These are phyloP conservation scores for Clarias fuscus DNA, from an alignment of 2,797 vertebrate genomes.

Conservation along the genomic window DNA sequence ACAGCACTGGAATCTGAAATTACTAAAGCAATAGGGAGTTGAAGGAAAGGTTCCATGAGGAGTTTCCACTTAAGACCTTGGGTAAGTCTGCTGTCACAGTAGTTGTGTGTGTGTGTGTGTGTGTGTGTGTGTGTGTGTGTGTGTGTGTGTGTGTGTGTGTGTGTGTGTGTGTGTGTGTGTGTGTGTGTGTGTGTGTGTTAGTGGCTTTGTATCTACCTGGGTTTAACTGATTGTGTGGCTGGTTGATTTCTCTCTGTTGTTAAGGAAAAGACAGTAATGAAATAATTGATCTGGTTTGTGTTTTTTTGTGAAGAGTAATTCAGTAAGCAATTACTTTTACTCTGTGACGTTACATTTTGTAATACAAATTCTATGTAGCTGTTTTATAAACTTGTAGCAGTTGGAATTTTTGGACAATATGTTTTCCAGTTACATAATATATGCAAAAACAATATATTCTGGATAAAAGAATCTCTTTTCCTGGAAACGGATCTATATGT, in stretches of 20 bases:
- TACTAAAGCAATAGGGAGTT: slow-evolving; percentile 55
- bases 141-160: slow-evolving; percentile 16
- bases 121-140: slow-evolving; percentile 8
- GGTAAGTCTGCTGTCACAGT: slow-evolving; percentile 59
- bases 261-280: background rate
- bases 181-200: slow-evolving; percentile 6
- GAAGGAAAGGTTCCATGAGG: slow-evolving; percentile 55
- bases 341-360: background rate
- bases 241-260: background rate
- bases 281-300: background rate
- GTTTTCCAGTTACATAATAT: background rate
- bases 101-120: background rate
- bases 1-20: slow-evolving; percentile 56
- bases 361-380: background rate
- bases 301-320: background rate
- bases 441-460: background rate
- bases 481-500: slow-evolving; percentile 12
- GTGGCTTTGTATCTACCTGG: background rate
- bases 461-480: background rate
- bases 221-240: background rate
- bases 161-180: background rate
- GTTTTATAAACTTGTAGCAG: background rate
- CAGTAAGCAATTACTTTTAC: background rate
- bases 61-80: slow-evolving; percentile 59
- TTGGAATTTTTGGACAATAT: background rate